These are phyloP conservation scores for Nycticryphes semicollaris DNA, from an alignment of 2,113 vertebrate genomes.

Conservation along the genomic window DNA sequence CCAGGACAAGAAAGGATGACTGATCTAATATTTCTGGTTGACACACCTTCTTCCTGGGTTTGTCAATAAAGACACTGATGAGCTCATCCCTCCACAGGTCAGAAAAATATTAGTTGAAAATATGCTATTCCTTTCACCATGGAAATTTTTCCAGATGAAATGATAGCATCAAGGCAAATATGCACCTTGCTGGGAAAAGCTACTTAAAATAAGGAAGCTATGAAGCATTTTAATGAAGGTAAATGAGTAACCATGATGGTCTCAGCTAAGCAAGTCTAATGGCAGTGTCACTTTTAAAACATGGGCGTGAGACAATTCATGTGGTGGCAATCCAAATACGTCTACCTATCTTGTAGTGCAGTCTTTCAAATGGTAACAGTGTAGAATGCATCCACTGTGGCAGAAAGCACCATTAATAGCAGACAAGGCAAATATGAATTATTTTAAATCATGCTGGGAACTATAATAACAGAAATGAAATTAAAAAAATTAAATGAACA, in stretches of 20 bases:
- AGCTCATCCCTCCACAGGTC: slow-evolving; percentile 48
- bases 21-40: slow-evolving; percentile 60
- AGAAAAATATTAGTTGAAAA: slow-evolving; percentile 25
- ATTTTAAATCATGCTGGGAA: not conserved
- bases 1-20: slow-evolving; percentile 51
- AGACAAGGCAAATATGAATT: slow-evolving; percentile 1
- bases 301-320: not conserved
- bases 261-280: slow-evolving; percentile 37
- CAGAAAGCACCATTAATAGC: not conserved
- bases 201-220: slow-evolving; percentile 55
- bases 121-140: not conserved
- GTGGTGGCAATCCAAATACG: not conserved
- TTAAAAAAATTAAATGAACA: not conserved
- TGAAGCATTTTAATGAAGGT: slow-evolving; percentile 44
- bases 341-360: not conserved
- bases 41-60: slow-evolving; percentile 59
- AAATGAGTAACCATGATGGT: slow-evolving; percentile 43
- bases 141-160: slow-evolving; percentile 37
- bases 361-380: not conserved
- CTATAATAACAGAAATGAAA: not conserved
- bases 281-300: slow-evolving; percentile 7
- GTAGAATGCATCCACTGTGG: not conserved
- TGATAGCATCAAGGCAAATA: slow-evolving; percentile 22
- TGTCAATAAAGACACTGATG: slow-evolving; percentile 53
- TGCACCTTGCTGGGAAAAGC: slow-evolving; percentile 59